Conservation (phyloP, 2,113 vertebrate genomes). For the Labrus mixtus region DNA sequence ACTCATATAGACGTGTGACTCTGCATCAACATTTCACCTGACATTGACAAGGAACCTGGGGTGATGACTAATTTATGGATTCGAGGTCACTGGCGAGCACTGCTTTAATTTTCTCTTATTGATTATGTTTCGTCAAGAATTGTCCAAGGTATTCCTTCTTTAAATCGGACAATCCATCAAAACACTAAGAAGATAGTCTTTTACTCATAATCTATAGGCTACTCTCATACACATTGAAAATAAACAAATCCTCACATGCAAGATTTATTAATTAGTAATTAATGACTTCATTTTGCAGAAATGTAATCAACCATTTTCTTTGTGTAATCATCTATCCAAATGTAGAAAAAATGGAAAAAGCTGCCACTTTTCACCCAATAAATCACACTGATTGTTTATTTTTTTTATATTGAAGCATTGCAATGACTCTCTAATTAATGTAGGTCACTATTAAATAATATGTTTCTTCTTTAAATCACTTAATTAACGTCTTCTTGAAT, state of each 20-base stretch:
- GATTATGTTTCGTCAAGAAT: not conserved
- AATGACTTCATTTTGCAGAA: not conserved
- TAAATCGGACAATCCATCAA: not conserved
- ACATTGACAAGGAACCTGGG: not conserved
- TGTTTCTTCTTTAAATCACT: no score
- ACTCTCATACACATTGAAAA: no score
- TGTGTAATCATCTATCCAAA: not conserved
- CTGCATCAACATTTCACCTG: slow-evolving; percentile 3
- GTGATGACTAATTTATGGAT: not conserved
- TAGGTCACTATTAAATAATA: no score
- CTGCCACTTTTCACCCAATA: not conserved
- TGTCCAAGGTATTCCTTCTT: not conserved
- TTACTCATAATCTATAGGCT: not conserved
- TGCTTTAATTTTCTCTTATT: no score
- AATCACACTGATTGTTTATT: not conserved
- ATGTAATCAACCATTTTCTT: not conserved
- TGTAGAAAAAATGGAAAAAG: not conserved
- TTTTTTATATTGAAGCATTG: not conserved
- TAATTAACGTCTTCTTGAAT: no score
- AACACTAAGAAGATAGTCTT: not conserved
- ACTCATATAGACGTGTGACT: not conserved
- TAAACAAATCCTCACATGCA: not conserved
- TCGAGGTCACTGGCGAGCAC: not conserved
- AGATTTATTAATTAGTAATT: not conserved
- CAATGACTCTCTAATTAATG: not conserved